Conservation (phyloP, 2,113 vertebrate species). For the rabbit (Oryctolagus cuniculus) region DNA sequence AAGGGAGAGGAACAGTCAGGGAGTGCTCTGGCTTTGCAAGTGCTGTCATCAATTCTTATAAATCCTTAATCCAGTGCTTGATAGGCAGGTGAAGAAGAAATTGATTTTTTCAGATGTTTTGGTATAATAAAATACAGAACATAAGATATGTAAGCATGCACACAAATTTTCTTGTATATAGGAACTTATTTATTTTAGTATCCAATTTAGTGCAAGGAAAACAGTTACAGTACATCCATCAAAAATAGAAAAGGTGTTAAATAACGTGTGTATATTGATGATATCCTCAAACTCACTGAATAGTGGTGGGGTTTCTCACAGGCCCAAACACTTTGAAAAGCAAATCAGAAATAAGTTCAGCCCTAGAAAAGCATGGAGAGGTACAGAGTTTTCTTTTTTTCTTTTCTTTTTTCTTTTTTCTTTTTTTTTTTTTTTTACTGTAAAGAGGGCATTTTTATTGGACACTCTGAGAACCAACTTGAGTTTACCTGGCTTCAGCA, state of each 20-base stretch:
- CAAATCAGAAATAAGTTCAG: not conserved
- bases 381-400: not conserved
- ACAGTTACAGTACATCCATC: not conserved
- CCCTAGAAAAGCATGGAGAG: not conserved
- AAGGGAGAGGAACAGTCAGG: constrained; percentile 44
- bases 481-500: not conserved
- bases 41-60: constrained; percentile 78
- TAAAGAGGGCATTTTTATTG: not conserved
- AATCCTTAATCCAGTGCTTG: constrained; percentile 74
- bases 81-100: constrained; percentile 77
- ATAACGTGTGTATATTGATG: not conserved
- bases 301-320: not conserved
- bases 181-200: constrained; percentile 62
- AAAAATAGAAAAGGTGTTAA: constrained; percentile 25
- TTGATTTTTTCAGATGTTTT: constrained; percentile 76
- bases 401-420: constrained; percentile 1
- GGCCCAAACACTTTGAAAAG: not conserved
- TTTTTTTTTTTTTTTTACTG: constrained; percentile 22
- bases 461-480: constrained; percentile 3
- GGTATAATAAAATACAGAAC: constrained; percentile 66
- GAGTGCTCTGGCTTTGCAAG: constrained; percentile 54
- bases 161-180: constrained; percentile 60
- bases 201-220: constrained; percentile 56
- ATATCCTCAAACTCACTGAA: not conserved
- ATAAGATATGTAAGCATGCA: constrained; percentile 59